These are phyloP conservation scores for Sander vitreus DNA, from an alignment of 2,113 vertebrate genomes.

Conservation along the genomic window DNA sequence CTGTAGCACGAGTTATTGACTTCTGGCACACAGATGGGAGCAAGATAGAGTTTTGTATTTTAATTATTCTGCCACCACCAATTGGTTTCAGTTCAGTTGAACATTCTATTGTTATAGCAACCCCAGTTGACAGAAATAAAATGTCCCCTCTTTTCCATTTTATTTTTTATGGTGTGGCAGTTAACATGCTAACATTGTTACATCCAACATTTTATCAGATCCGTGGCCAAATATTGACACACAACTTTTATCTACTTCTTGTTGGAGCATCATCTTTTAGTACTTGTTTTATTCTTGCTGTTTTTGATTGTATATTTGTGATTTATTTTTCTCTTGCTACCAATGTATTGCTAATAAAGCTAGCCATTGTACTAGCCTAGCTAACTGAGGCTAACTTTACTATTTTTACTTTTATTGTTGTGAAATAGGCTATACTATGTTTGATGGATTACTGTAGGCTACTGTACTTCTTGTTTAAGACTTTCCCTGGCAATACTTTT, in stretches of 20 bases:
- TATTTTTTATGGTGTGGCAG: background rate
- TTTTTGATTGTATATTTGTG: too few relatives aligned
- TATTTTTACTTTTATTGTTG: background rate
- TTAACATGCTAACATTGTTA: background rate
- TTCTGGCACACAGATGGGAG: background rate
- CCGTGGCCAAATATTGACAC: background rate
- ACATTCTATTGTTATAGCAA: slow-evolving; percentile 1
- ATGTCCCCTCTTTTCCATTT: background rate
- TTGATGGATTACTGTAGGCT: background rate
- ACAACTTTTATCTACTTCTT: background rate
- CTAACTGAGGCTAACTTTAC: background rate
- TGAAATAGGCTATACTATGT: background rate
- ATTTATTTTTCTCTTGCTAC: too few relatives aligned
- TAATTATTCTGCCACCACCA: background rate
- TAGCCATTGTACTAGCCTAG: background rate
- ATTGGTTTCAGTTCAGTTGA: background rate
- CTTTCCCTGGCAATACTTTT: background rate
- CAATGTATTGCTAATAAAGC: too few relatives aligned
- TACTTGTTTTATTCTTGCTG: too few relatives aligned
- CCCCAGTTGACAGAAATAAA: background rate
- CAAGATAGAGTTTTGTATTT: background rate
- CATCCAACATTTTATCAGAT: background rate
- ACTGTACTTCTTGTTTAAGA: background rate
- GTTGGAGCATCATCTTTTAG: too few relatives aligned
- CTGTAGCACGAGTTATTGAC: background rate